Evolutionary conservation across 23 tunicate species (phyloP).

Genomic region (Ascidia mentula): DNA sequence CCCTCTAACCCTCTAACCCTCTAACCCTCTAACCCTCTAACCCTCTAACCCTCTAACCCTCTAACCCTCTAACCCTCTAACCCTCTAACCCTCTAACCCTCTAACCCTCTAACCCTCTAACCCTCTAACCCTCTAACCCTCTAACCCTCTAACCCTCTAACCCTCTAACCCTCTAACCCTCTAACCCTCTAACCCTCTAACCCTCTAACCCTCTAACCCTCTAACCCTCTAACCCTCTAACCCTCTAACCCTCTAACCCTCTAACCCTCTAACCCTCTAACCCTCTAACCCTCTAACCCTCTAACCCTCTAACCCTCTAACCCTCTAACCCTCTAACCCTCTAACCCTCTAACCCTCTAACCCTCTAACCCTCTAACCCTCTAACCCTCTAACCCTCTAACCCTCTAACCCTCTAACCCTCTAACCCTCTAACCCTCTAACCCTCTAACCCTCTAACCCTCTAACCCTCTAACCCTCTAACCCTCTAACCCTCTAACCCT

Average conservation of each 20-base stretch:
- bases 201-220: constrained; percentile 70
- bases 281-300: constrained; percentile 9
- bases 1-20: constrained; percentile 75
- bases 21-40: constrained; percentile 66
- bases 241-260: constrained; percentile 35
- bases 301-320: neutral
- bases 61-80: constrained; percentile 53
- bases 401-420: constrained; percentile 37
- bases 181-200: constrained; percentile 67
- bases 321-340: constrained; percentile 29
- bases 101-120: constrained; percentile 48
- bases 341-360: constrained; percentile 34
- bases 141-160: constrained; percentile 65
- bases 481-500: constrained; percentile 44
- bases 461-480: constrained; percentile 41
- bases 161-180: constrained; percentile 70
- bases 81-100: constrained; percentile 55
- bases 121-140: constrained; percentile 49
- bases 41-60: constrained; percentile 69
- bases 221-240: constrained; percentile 69
- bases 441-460: constrained; percentile 34
- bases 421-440: constrained; percentile 48
- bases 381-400: constrained; percentile 26
- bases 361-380: constrained; percentile 16
- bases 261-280: constrained; percentile 19